Conservation (phyloP, 1,140 invertebrate species). For the Trichonephila clavipes region DNA sequence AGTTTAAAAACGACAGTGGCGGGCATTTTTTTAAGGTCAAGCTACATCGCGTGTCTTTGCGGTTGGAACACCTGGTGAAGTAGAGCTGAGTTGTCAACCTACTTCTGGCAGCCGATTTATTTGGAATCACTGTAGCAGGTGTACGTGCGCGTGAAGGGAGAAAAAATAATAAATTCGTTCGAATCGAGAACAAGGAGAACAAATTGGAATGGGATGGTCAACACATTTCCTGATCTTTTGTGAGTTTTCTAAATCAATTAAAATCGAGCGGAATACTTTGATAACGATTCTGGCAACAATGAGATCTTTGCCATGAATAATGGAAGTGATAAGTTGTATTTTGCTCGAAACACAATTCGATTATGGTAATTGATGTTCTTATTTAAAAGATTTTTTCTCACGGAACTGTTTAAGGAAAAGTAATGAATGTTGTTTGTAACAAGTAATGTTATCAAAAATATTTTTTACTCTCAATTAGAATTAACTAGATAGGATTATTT, state of each 20-base stretch:
- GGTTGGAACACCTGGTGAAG: constrained; percentile 21
- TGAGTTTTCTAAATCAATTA: background rate
- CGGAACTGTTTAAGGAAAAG: background rate
- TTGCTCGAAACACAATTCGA: background rate
- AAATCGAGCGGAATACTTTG: background rate
- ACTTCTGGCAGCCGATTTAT: constrained; percentile 11
- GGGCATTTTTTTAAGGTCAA: background rate
- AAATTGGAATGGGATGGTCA: background rate
- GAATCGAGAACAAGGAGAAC: background rate
- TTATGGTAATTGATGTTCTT: background rate
- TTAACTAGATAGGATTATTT: no score
- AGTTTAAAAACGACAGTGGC: constrained; percentile 9
- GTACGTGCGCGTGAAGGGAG: background rate
- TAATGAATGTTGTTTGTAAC: no score
- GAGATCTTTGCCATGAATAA: background rate
- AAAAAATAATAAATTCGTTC: background rate
- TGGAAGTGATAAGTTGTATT: background rate
- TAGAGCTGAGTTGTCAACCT: constrained; percentile 32
- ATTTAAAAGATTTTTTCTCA: background rate
- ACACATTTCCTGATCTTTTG: background rate
- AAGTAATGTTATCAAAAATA: no score
- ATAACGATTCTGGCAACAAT: background rate
- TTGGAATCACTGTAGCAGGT: constrained; percentile 3
- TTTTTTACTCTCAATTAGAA: no score
- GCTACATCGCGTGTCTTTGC: background rate